Base-by-base conservation (phyloP, 2,797 vertebrate genomes). In the Epinephelus malabaricus region DNA sequence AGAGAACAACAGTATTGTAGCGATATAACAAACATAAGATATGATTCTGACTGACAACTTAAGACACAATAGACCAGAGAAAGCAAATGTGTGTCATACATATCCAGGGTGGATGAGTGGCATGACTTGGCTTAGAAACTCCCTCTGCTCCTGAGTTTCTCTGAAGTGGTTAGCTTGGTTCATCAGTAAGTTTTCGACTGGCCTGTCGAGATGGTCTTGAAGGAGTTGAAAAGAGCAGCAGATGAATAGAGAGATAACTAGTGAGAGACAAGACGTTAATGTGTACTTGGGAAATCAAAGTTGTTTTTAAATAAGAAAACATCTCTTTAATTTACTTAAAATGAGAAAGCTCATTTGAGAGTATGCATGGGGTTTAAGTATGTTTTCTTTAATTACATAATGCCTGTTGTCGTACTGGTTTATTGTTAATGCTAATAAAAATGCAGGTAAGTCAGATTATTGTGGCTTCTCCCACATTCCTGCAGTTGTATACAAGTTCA, bases 111-210 rank as follows among this genome's bases (percentile, higher is more conserved):
- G 88, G n/a, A 96, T 83, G 27, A 94, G 85, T 2, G 96, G 94
- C 74, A 97, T 89, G 25, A 65, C 80, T 25, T 88, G 88, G 81
- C 94, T 95, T 60, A 98, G 93, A 73, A 96, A 64, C 9, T 96
- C 94, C 62, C 91, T 94, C 70, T 96, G 94, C 83, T 98, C 97
- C 90, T 96, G 96, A 38, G 93, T 94, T 83, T 88, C 91, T 79
- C 98, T 95, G 89, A 97, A 97, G 83, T 82, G 6, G 23, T 95
- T 93, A 0, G 92, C 91, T n/a, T 89, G 38, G 81, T 92, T 97
- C 97, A 99, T 98, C 88, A 98, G 83, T 60, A 99, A 82, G 49
- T 93, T 85, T 30, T 92, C 76, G 5, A 94, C 94, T 0, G 97
- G 96, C 88, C 95, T 97, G 66, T 93, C 82, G 54, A 98, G 95